Evolutionary conservation across 2,888 invertebrate species (phyloP).

Genomic region (Lucinisca nassula): DNA sequence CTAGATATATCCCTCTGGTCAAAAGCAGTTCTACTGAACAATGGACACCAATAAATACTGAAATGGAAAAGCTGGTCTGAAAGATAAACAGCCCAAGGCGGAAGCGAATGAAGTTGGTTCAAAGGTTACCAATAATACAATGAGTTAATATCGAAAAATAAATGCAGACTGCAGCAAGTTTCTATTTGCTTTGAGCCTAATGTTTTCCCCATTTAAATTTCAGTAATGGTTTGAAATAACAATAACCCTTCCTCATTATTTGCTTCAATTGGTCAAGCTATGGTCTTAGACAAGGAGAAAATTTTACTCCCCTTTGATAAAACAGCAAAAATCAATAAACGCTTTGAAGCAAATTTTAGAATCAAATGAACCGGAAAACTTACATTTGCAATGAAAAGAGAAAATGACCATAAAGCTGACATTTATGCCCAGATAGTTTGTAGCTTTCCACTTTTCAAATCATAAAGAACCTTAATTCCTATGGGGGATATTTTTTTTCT

Average conservation of each 20-base stretch:
- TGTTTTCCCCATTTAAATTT: not conserved
- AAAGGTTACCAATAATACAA: slow-evolving; percentile 9
- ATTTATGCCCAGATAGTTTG: not conserved
- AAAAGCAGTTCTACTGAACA: not conserved
- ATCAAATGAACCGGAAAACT: slow-evolving; percentile 1
- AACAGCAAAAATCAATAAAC: not conserved
- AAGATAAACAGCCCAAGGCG: not conserved
- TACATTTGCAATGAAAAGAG: not conserved
- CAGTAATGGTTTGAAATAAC: not conserved
- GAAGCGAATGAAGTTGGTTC: not conserved
- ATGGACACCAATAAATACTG: not conserved
- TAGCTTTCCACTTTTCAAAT: not conserved
- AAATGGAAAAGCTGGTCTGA: slow-evolving; percentile 6
- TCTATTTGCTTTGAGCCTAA: not conserved
- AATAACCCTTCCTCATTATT: not conserved
- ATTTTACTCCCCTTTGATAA: not conserved
- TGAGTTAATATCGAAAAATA: not conserved
- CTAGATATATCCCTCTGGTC: not conserved
- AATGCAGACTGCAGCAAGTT: not conserved
- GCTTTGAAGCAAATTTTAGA: not conserved
- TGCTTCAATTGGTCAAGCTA: not conserved
- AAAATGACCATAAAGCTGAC: not conserved
- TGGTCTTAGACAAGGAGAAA: slow-evolving; percentile 2
- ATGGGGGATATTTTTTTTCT: not conserved
- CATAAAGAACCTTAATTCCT: not conserved